Evolutionary conservation across 1,140 invertebrate species (phyloP).

Genomic region (Melipona quadrifasciata): DNA sequence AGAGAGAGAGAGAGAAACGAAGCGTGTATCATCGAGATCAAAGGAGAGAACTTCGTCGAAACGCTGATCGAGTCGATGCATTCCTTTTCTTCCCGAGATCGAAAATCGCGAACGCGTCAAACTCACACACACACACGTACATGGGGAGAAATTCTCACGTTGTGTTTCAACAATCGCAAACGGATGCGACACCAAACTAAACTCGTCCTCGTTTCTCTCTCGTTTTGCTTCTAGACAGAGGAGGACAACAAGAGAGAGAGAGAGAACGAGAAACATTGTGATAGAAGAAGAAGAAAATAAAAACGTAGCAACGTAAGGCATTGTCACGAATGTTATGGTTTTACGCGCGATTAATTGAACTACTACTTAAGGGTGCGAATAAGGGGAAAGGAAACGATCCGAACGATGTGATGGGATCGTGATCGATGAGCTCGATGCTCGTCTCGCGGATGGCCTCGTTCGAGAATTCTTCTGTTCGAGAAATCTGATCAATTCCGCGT

Average conservation of each 20-base stretch:
- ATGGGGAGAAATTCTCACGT: no score
- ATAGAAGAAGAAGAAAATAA: conserved; percentile 39
- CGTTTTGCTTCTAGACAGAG: conserved; percentile 4
- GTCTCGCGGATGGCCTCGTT: background rate
- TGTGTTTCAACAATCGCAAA: no score
- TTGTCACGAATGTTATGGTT: conserved; percentile 37
- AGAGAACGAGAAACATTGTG: conserved; percentile 39
- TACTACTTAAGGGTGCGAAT: conserved; percentile 30
- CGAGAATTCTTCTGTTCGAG: background rate
- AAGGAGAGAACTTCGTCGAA: background rate
- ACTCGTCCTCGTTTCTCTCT: background rate
- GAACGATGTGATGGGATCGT: background rate
- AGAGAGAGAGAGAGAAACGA: no score
- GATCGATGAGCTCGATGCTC: background rate
- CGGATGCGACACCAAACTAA: background rate
- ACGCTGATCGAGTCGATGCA: conserved; percentile 3
- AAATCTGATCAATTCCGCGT: background rate
- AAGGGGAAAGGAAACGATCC: background rate
- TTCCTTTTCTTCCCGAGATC: conserved; percentile 2
- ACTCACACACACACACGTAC: no score
- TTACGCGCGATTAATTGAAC: conserved; percentile 29
- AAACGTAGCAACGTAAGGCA: conserved; percentile 42
- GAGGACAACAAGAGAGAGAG: background rate
- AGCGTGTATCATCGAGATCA: background rate
- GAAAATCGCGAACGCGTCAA: background rate